Evolutionary conservation across 1,140 invertebrate genomes (phyloP).

Genomic region (Trichogramma pretiosum): DNA sequence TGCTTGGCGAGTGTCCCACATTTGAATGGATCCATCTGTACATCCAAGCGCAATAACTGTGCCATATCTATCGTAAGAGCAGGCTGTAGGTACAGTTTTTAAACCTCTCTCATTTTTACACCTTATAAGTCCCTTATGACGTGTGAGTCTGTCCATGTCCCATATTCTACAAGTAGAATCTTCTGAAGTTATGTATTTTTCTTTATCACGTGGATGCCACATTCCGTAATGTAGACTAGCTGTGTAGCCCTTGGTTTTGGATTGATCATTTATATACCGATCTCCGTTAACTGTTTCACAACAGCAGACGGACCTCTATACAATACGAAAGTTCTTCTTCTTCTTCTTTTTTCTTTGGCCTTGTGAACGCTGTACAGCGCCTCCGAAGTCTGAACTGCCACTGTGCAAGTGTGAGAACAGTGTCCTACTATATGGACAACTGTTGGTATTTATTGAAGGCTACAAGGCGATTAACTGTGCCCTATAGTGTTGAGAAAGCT

Average conservation of each 20-base stretch:
- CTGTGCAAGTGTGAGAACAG: too few relatives aligned
- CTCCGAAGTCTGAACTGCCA: too few relatives aligned
- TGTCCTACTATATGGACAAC: too few relatives aligned
- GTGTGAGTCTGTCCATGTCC: slow-evolving; percentile 67
- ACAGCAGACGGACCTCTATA: too few relatives aligned
- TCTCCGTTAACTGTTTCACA: slow-evolving; percentile 94
- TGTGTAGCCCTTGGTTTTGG: slow-evolving; percentile 90
- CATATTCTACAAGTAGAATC: slow-evolving; percentile 90
- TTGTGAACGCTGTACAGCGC: too few relatives aligned
- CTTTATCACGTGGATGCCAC: slow-evolving; percentile 86
- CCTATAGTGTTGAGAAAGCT: too few relatives aligned
- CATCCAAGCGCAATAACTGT: slow-evolving; percentile 84
- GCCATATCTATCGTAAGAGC: slow-evolving; percentile 79
- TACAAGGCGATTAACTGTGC: too few relatives aligned
- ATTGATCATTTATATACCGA: slow-evolving; percentile 93
- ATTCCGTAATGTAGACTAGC: slow-evolving; percentile 81
- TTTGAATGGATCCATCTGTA: slow-evolving; percentile 91
- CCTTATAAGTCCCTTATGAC: slow-evolving; percentile 82
- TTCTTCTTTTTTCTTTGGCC: too few relatives aligned
- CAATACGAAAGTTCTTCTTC: too few relatives aligned
- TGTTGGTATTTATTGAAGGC: too few relatives aligned
- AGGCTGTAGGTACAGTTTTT: slow-evolving; percentile 78
- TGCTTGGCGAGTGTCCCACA: slow-evolving; percentile 90
- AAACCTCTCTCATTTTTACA: slow-evolving; percentile 79
- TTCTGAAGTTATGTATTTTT: slow-evolving; percentile 90